Evolutionary conservation across 2,888 invertebrate genomes (phyloP), one percentile per base, ranked within the genome.

Genomic region (Holacanthella duospinosa): DNA sequence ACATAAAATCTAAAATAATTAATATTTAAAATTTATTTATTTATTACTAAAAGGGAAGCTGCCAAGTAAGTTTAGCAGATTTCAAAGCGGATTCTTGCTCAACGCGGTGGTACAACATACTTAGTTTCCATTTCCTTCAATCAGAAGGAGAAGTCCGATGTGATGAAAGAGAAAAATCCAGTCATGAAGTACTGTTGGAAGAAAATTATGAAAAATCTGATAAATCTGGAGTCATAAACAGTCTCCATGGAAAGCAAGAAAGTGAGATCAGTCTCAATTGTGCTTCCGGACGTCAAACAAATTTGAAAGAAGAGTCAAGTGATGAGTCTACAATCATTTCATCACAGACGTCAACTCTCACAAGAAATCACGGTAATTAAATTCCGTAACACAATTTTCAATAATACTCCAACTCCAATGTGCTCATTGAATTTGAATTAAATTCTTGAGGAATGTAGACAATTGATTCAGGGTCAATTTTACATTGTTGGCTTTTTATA

Each of bases 311-410:
- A 76, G 95, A 95, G 77, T 94, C 93, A 73, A 93, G 93, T 27
- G 95, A 96, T 77, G 95, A 96, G 77, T 93, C 93, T 25, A 95
- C 95, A 0, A 91, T 95, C 69, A 94, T 95, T 72, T 92, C 94
- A 1, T 95, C 94, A 16, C 94, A 95, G 78, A 93, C 95, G 0
- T 95, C 94, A 1, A 96, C 95, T 0, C 81, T 95, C 28, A 95
- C 95, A 24, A 84, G 95, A 74, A 94, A 92, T 79, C 88, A 88
- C 82, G 85, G 84, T 77, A 73, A 54, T 36, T 9, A 36, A 36
- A 16, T 36, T n/a, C n/a, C 36, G 16, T 36, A 36, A 36, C 28
- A 24, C 25, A 29, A 48, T 21, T 24, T 36, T n/a, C n/a, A n/a
- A 36, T 36, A 6, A 36, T 16, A 27, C 29, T 4, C 9, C 24